Evolutionary conservation across 2,888 invertebrate genomes (phyloP), one percentile per base, ranked within the genome.

Genomic region (Drosophila macrospina): DNA sequence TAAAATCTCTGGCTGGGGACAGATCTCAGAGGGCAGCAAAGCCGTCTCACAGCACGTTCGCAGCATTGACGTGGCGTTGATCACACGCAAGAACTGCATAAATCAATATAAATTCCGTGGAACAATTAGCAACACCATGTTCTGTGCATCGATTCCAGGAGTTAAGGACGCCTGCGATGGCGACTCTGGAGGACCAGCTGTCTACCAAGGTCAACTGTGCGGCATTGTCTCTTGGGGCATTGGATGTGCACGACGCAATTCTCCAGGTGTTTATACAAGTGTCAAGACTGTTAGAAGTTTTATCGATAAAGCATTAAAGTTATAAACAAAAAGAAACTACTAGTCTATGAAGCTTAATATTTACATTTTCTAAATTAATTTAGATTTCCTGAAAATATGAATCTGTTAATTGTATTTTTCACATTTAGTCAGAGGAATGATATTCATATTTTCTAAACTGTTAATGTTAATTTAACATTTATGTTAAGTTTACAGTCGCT

Each of bases 221-320:
- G 96, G 96, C 24, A 93, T 97, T n/a, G 96, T 96, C 0, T 96
- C 96, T 0, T 91, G 88, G 86, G 91, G 91, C 1, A 50, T 86
- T 15, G 91, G 91, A 10, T 91, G 91, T 63, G 92, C 80, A 5
- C 75, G 88, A 75, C 93, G 94, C 0, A 94, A 95, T 78, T 95
- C 93, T 78, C 96, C 97, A 0, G 97, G 97, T 0, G 96, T 97
- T 5, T 97, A 97, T 91, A 93, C 95, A 0, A 93, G 96, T 69
- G 95, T 96, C n/a, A 80, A 76, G 66, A 77, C 70, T 73, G 88
- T 86, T 20, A 69, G 75, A 51, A 47, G 72, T 8, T 86, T 86
- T 51, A 88, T 86, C 16, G 86, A 88, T 41, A 86, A 80, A 60
- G 88, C 86, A 26, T 57, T 86, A 50, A 65, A 39, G 16, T 62